A percentile compares a stretch with the other conserved stretches of the same genome.
Evolutionary conservation across 2,797 vertebrate species (phyloP).

Genomic region (Gadopsis marmoratus): DNA sequence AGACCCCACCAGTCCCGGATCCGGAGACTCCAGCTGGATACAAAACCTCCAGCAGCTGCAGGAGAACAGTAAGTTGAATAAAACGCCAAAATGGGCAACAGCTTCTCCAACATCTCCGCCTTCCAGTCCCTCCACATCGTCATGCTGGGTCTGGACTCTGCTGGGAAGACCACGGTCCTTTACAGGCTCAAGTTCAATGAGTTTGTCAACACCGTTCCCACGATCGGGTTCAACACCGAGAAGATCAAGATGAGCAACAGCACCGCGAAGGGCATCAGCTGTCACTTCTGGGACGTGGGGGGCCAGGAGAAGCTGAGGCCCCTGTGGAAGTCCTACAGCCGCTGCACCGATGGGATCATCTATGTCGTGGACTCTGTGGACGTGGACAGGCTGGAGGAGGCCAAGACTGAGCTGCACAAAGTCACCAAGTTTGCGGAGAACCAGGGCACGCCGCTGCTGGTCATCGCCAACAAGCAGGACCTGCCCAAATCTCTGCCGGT

Average conservation of each 20-base stretch:
- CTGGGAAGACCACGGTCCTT: constrained; percentile 96
- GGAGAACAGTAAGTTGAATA: no score
- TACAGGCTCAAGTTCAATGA: constrained; percentile 98
- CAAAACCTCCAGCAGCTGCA: constrained; percentile 6
- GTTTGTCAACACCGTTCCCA: constrained; percentile 98
- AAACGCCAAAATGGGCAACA: constrained; percentile 90
- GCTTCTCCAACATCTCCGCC: constrained; percentile 95
- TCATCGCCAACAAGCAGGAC: constrained; percentile 99
- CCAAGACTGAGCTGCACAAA: constrained; percentile 96
- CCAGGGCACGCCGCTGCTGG: constrained; percentile 95
- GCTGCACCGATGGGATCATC: constrained; percentile 97
- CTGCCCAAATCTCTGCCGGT: constrained; percentile 93
- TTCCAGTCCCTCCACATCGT: constrained; percentile 98
- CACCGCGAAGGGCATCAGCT: constrained; percentile 93
- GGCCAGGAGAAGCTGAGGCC: constrained; percentile 98
- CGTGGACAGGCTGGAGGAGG: constrained; percentile 94
- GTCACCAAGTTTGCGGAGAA: constrained; percentile 98
- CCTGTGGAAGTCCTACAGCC: constrained; percentile 98
- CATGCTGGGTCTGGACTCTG: constrained; percentile 97
- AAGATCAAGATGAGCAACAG: constrained; percentile 93
- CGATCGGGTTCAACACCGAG: constrained; percentile 98
- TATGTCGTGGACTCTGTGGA: constrained; percentile 99
- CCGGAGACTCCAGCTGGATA: not conserved
- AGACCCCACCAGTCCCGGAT: constrained; percentile 31
- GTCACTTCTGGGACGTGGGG: constrained; percentile 98